Evolutionary conservation across 2,888 invertebrate genomes (phyloP).

Genomic region (Tanypteryx hageni): DNA sequence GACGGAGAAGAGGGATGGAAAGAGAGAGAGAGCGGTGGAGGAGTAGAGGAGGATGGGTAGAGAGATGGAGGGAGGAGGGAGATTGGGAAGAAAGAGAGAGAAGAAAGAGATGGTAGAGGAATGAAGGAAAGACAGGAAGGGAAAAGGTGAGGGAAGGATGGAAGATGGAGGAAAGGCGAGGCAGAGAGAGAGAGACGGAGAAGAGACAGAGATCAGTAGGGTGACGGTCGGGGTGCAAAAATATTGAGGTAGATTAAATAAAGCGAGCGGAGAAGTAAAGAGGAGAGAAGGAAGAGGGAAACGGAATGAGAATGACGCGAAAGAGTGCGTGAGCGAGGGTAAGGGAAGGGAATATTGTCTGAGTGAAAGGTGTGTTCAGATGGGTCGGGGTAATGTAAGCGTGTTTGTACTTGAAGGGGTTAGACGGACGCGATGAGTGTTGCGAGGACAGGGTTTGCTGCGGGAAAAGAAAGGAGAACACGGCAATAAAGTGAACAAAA

Average conservation of each 20-base stretch:
- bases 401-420: neutral
- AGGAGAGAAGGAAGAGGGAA: neutral
- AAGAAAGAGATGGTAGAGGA: no score
- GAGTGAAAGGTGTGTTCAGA: constrained; percentile 4
- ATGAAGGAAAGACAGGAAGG: neutral
- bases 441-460: neutral
- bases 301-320: neutral
- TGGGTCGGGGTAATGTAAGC: constrained; percentile 13
- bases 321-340: neutral
- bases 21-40: neutral
- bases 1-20: neutral
- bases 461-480: neutral
- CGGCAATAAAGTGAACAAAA: constrained; percentile 4
- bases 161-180: neutral
- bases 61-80: neutral
- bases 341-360: neutral
- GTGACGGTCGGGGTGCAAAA: neutral
- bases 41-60: neutral
- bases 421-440: neutral
- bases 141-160: neutral
- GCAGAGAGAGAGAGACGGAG: neutral
- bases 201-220: neutral
- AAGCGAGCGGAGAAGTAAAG: neutral
- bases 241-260: neutral
- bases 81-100: neutral